Base-by-base conservation (phyloP, 2,113 vertebrate genomes). In the Halichoeres trimaculatus region DNA sequence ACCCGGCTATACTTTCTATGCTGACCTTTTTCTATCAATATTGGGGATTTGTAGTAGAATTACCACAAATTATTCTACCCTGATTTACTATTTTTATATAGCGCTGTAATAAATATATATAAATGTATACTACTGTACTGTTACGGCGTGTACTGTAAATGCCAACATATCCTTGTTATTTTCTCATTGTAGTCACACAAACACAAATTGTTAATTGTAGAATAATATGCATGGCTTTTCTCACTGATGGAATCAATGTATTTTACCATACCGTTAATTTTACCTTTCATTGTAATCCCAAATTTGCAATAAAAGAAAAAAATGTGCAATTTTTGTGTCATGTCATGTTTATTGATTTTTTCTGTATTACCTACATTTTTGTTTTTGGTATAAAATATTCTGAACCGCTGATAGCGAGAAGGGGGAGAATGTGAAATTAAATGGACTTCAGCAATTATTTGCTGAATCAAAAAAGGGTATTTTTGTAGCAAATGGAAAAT, bases 71-170 rank as follows among this genome's bases (percentile, higher is more conserved):
- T 71, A 57, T 79, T 88, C 76, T 84, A 78, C 35, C 50, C 51
- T 60, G 22, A 83, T 76, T 72, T 77, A 80, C 75, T 93, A 93
- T 93, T 93, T 93, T 93, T 92, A 81, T 92, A 93, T 68, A 67
- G 67, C n/a, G 13, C 75, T 91, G 89, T 90, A 85, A 83, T 63
- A 81, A 87, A 88, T 85, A 60, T 48, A 60, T 48, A 58, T 23
- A 58, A 10, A 23, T 22, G 38, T 20, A 60, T 11, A 77, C 56
- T 74, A 11, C 56, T 86, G 65, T 86, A 85, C 80, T 87, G 81
- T 91, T 88, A 80, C 70, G 66, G 62, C 75, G 78, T 82, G 51
- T 84, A 78, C 83, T 90, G 85, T 90, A 86, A 61, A 79, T 82
- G 53, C 71, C 41, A 70, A 85, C 71, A 83, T 87, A 76, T 60